Percentiles rank a stretch among this genome's conserved stretches.
These are phyloP conservation scores for Archivesica marissinica DNA, from an alignment of 1,140 invertebrate species.

Conservation along the genomic window DNA sequence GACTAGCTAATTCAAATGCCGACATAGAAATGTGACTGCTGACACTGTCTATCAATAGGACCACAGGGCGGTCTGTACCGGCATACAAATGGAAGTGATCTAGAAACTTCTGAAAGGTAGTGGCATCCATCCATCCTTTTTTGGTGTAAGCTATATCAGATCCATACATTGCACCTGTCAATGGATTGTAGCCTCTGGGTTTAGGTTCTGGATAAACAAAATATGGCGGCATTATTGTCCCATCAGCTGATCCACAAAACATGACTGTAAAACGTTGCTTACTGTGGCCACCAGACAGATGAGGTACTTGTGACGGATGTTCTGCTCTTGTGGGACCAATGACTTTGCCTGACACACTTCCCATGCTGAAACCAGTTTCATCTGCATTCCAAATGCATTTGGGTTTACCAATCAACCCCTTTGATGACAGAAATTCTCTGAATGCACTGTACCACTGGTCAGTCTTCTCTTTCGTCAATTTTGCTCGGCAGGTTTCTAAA, in stretches of 20 bases:
- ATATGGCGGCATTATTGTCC: constrained; percentile 60
- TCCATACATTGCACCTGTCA: constrained; percentile 29
- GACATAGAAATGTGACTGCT: constrained; percentile 54
- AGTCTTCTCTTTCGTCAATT: neutral
- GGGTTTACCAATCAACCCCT: constrained; percentile 55
- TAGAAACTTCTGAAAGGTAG: constrained; percentile 54
- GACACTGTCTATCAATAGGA: constrained; percentile 64
- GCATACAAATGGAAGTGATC: constrained; percentile 61
- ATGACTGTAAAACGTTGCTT: constrained; percentile 42
- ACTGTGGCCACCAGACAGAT: constrained; percentile 26
- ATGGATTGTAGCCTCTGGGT: constrained; percentile 60
- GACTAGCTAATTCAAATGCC: constrained; percentile 46
- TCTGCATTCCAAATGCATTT: constrained; percentile 64
- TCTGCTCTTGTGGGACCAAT: constrained; percentile 59
- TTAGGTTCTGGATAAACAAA: constrained; percentile 56
- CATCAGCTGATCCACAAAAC: constrained; percentile 36
- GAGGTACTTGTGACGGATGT: neutral
- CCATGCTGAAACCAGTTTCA: constrained; percentile 64
- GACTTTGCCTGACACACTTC: constrained; percentile 33
- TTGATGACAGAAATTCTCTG: constrained; percentile 42
- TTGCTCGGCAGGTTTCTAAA: constrained; percentile 32
- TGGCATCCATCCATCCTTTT: constrained; percentile 63
- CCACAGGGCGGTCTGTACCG: constrained; percentile 52
- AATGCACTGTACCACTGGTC: constrained; percentile 31
- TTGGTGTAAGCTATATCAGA: constrained; percentile 53